A percentile compares a stretch with the other conserved stretches of the same genome.
These are phyloP conservation scores for Sus cebifrons DNA, from an alignment of 2,797 vertebrate species.

Conservation along the genomic window DNA sequence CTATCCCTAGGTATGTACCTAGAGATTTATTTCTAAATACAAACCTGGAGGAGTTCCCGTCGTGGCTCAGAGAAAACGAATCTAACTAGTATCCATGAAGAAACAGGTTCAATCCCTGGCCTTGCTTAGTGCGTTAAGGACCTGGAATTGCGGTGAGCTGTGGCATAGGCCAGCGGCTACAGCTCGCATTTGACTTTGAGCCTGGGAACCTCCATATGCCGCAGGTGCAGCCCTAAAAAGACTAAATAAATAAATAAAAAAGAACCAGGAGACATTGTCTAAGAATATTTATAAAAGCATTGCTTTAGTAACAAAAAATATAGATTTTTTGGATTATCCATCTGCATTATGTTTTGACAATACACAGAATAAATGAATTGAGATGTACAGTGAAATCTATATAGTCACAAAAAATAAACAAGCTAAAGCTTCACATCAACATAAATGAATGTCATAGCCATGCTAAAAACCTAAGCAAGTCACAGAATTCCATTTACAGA, in stretches of 20 bases:
- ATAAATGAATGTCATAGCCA: background rate
- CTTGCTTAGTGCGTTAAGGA: no score
- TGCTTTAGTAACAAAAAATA: background rate
- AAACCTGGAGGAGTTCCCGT: no score
- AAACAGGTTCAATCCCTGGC: no score
- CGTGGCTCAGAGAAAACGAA: no score
- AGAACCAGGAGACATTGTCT: background rate
- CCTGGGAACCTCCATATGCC: no score
- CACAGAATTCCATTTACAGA: background rate
- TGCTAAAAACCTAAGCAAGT: slow-evolving; percentile 27
- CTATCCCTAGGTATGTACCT: background rate
- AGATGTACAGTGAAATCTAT: background rate
- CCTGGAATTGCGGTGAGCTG: no score
- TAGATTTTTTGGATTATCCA: background rate
- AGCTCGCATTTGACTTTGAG: no score
- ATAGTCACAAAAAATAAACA: background rate
- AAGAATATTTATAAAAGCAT: background rate
- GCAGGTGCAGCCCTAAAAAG: no score
- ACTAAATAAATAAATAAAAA: no score
- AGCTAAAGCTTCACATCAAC: background rate
- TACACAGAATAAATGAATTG: background rate
- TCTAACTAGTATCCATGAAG: no score
- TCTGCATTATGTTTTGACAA: background rate
- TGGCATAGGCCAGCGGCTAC: no score
- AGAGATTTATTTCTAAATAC: background rate